These are phyloP conservation scores for Denticeps clupeoides DNA, from an alignment of 2,797 vertebrate genomes.

Conservation along the genomic window DNA sequence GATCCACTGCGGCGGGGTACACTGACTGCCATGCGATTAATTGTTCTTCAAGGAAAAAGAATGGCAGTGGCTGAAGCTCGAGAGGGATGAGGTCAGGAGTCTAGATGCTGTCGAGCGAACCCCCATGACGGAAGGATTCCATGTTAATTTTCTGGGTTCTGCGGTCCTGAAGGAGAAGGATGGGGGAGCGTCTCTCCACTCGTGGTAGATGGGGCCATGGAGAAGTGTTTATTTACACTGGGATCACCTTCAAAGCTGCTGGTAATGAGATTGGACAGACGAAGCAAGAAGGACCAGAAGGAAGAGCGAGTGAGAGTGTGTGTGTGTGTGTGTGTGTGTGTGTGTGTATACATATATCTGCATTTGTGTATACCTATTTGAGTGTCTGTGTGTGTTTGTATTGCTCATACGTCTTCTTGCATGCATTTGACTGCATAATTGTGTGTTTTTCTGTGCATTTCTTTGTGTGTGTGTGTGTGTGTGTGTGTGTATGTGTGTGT, in stretches of 20 bases:
- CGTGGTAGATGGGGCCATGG: too few relatives aligned
- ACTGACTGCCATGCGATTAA: constrained; percentile 60
- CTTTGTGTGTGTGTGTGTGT: neutral
- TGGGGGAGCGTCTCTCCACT: constrained; percentile 24
- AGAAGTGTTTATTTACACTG: constrained; percentile 37
- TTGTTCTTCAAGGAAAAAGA: constrained; percentile 53
- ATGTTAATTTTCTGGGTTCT: constrained; percentile 9
- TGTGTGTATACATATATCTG: neutral
- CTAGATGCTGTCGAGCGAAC: too few relatives aligned
- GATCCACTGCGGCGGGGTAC: constrained; percentile 47
- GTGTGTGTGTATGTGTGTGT: neutral
- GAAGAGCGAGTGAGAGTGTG: neutral
- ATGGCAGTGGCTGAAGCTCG: too few relatives aligned
- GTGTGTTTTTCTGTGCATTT: neutral
- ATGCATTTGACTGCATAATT: neutral
- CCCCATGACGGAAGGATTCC: neutral
- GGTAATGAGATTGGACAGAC: constrained; percentile 27
- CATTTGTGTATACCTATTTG: constrained; percentile 1
- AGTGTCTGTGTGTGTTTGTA: neutral
- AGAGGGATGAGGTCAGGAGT: too few relatives aligned
- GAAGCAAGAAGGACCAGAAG: constrained; percentile 4
- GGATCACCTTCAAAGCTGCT: constrained; percentile 36
- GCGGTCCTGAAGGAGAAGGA: constrained; percentile 7
- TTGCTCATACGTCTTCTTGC: too few relatives aligned
- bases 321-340: neutral